Percentiles rank a stretch among this genome's conserved stretches.
Conservation (phyloP, 2,888 invertebrate genomes). For the Amblyteles armatorius region DNA sequence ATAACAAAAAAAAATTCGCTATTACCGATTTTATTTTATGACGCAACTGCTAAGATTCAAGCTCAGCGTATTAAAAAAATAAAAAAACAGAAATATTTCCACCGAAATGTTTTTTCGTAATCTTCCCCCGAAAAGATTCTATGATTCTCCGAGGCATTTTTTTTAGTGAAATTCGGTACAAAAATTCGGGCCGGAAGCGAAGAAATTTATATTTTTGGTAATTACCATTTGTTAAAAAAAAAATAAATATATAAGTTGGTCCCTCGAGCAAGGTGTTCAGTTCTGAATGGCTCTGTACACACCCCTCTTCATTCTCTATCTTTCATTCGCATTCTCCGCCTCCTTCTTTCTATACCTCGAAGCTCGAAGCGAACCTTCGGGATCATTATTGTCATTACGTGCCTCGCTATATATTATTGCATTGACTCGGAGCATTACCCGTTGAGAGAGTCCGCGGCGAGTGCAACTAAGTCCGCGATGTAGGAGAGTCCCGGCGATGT, state of each 20-base stretch:
- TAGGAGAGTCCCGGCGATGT: slow-evolving; percentile 18
- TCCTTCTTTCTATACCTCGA: slow-evolving; percentile 32
- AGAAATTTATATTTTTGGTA: not conserved
- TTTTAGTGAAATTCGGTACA: not conserved
- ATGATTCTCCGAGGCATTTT: too few species aligned
- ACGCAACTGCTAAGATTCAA: not conserved
- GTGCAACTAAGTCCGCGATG: slow-evolving; percentile 30
- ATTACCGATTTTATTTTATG: not conserved
- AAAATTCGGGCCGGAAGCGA: not conserved
- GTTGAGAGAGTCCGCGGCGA: slow-evolving; percentile 48
- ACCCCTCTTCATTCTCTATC: slow-evolving; percentile 36
- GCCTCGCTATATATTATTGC: slow-evolving; percentile 68
- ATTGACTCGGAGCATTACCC: slow-evolving; percentile 68
- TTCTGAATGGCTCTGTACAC: slow-evolving; percentile 37
- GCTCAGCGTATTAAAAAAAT: not conserved
- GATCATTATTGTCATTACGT: slow-evolving; percentile 72
- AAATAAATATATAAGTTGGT: not conserved
- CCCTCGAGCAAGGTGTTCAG: not conserved
- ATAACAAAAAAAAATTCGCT: too few species aligned
- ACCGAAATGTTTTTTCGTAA: too few species aligned
- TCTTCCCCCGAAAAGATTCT: too few species aligned
- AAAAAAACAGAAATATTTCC: not conserved
- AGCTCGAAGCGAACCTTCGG: slow-evolving; percentile 58
- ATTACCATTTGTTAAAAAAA: not conserved
- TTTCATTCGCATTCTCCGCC: slow-evolving; percentile 29